Percentiles rank a stretch among this genome's conserved stretches.
Evolutionary conservation across 1,140 invertebrate genomes (phyloP).

Genomic region (Penaeus indicus): DNA sequence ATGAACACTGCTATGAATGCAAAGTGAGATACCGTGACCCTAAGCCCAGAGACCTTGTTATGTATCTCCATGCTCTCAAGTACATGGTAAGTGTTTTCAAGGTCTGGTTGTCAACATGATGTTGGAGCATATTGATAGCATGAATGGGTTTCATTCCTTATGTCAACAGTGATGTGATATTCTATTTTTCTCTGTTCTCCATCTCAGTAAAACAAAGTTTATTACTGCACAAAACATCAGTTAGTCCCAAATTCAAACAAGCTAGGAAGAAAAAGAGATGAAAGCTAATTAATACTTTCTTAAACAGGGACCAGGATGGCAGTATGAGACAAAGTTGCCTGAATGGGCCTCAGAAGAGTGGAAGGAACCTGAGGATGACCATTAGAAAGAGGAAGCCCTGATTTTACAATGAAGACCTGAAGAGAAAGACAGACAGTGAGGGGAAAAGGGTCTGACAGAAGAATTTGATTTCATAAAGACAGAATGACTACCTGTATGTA

Average conservation of each 20-base stretch:
- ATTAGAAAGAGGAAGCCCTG: background rate
- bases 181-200: too few species aligned
- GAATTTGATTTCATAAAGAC: too few species aligned
- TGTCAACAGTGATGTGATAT: too few species aligned
- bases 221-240: too few species aligned
- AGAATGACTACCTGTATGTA: too few species aligned
- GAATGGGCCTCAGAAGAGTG: conserved; percentile 62
- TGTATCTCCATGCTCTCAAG: conserved; percentile 95
- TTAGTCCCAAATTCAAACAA: background rate
- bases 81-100: conserved; percentile 77
- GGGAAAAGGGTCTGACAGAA: too few species aligned
- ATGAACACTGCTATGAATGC: conserved; percentile 93
- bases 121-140: background rate
- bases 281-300: background rate
- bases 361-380: conserved; percentile 46
- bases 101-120: background rate
- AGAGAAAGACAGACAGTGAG: too few species aligned
- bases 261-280: background rate
- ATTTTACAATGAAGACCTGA: background rate
- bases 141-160: background rate
- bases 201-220: too few species aligned
- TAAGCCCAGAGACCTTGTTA: conserved; percentile 88
- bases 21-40: conserved; percentile 92
- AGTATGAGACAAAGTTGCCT: conserved; percentile 63
- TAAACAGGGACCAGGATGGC: conserved; percentile 61